These are phyloP conservation scores for Nomada fabriciana DNA, from an alignment of 2,888 invertebrate genomes.

Conservation along the genomic window DNA sequence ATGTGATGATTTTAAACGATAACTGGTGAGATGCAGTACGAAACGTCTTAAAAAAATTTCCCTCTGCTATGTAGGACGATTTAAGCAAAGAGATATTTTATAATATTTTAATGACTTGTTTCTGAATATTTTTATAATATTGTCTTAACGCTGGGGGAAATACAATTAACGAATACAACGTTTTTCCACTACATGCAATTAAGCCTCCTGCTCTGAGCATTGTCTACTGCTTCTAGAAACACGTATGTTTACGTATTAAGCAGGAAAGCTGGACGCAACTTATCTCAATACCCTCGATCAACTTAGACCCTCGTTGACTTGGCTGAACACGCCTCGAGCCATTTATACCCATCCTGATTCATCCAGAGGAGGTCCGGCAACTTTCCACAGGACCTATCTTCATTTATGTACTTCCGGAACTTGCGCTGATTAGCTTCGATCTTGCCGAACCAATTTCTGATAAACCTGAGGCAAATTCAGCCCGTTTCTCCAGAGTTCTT, in stretches of 20 bases:
- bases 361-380: conserved; percentile 5
- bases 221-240: background rate
- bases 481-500: no score
- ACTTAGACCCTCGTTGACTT: conserved; percentile 42
- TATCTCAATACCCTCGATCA: conserved; percentile 36
- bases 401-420: conserved; percentile 27
- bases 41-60: background rate
- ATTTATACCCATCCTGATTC: conserved; percentile 16
- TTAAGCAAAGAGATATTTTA: background rate
- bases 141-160: no score
- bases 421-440: conserved; percentile 43
- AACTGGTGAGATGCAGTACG: background rate
- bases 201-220: no score
- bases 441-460: conserved; percentile 28
- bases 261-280: background rate
- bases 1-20: background rate
- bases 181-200: no score
- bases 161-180: background rate
- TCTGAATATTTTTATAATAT: no score
- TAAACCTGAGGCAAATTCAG: conserved; percentile 29
- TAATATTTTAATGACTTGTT: no score
- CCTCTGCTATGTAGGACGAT: background rate
- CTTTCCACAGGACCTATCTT: conserved; percentile 16
- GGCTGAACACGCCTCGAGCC: conserved; percentile 35
- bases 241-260: conserved; percentile 41